Conservation (phyloP, 2,113 vertebrate genomes). For the Balaeniceps rex region DNA sequence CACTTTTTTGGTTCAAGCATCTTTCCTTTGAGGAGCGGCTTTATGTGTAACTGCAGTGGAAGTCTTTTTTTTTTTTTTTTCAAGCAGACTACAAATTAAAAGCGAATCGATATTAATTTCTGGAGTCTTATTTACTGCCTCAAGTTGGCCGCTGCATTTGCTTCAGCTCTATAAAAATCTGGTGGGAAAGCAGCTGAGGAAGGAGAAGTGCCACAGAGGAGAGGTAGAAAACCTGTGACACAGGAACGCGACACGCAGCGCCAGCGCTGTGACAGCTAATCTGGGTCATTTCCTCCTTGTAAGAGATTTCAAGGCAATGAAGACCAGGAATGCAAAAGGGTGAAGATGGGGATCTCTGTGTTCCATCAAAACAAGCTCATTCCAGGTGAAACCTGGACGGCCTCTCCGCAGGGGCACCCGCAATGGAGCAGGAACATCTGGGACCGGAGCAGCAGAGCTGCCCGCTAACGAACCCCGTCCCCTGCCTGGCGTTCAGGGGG, state of each 20-base stretch:
- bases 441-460: not conserved
- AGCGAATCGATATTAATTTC: not conserved
- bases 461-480: rapidly evolving
- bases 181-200: not conserved
- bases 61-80: not conserved
- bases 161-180: not conserved
- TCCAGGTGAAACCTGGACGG: not conserved
- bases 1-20: no score
- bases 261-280: not conserved
- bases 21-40: not conserved
- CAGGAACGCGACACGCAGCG: not conserved
- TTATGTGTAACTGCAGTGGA: not conserved
- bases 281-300: not conserved
- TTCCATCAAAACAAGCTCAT: not conserved
- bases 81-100: not conserved
- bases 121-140: not conserved
- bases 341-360: not conserved
- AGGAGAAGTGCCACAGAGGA: not conserved
- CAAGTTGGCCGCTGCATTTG: not conserved
- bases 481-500: rapidly evolving
- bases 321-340: not conserved
- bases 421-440: not conserved
- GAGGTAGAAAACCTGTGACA: not conserved
- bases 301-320: not conserved
- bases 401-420: rapidly evolving